These are phyloP conservation scores for Ophiothrix spiculata DNA, from an alignment of 35 echinoderm and acorn worm species.

Conservation along the genomic window DNA sequence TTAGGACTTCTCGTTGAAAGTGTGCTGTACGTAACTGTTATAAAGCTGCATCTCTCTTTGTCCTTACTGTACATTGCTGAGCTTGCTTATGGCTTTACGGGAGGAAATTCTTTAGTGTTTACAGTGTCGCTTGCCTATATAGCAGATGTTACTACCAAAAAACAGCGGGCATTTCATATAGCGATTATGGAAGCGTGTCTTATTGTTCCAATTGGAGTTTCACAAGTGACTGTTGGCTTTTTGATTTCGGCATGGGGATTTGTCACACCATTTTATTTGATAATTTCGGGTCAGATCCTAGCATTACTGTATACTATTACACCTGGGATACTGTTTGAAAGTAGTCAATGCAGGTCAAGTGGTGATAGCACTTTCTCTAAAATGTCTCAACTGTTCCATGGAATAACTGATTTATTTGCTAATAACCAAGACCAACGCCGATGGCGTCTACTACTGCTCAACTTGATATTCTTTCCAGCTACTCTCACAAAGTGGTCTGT, in stretches of 20 bases:
- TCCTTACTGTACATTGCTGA: constrained; percentile 8
- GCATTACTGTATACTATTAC: constrained; percentile 15
- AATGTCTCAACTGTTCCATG: neutral
- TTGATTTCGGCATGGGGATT: constrained; percentile 21
- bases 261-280: constrained; percentile 9
- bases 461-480: neutral
- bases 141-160: constrained; percentile 42
- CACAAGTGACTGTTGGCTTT: constrained; percentile 36
- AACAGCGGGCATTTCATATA: constrained; percentile 47
- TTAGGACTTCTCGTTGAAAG: constrained; percentile 11
- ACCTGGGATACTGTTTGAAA: neutral
- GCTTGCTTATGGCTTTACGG: constrained; percentile 7
- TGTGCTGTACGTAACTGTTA: neutral
- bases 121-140: constrained; percentile 34
- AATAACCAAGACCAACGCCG: constrained; percentile 2
- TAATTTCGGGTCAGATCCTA: neutral
- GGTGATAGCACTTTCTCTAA: neutral
- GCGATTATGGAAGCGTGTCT: constrained; percentile 30
- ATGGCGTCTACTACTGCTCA: neutral
- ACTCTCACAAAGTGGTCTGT: neutral
- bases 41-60: constrained; percentile 20
- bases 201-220: constrained; percentile 24
- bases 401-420: neutral
- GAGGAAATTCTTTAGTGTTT: constrained; percentile 23
- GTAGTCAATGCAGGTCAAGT: neutral